These are phyloP conservation scores for Gobio gobio DNA, from an alignment of 2,113 vertebrate species.

Conservation along the genomic window DNA sequence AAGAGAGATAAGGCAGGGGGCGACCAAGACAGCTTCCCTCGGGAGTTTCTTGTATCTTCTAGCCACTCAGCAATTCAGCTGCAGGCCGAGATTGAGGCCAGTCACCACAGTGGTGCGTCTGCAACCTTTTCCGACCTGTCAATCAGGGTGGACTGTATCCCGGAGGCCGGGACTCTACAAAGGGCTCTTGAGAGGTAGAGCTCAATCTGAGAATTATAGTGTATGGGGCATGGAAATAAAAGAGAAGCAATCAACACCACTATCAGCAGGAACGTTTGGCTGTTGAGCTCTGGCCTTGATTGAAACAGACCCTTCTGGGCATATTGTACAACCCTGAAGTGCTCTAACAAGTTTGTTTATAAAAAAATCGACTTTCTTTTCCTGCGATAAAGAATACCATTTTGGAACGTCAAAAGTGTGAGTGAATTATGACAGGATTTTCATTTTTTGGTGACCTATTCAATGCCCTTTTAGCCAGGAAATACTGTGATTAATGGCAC, in stretches of 20 bases:
- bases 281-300: neutral
- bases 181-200: neutral
- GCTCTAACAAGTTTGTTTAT: neutral
- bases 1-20: constrained; percentile 19
- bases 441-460: neutral
- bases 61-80: constrained; percentile 36
- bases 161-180: constrained; percentile 20
- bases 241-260: constrained; percentile 8
- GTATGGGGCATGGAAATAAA: neutral
- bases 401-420: neutral
- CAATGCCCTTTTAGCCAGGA: neutral
- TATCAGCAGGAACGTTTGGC: neutral
- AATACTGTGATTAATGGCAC: neutral
- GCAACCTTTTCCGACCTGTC: constrained; percentile 26
- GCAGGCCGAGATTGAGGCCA: constrained; percentile 9
- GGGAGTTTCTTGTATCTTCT: constrained; percentile 17
- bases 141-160: constrained; percentile 21
- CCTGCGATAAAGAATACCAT: constrained; percentile 10
- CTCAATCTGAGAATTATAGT: neutral
- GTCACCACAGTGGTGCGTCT: neutral
- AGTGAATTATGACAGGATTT: neutral
- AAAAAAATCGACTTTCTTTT: neutral
- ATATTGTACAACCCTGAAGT: neutral
- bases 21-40: constrained; percentile 1
- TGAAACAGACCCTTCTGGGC: constrained; percentile 11